A percentile compares a stretch with the other conserved stretches of the same genome.
Conservation (phyloP, 2,888 invertebrate species). For the Drosophila formosana region DNA sequence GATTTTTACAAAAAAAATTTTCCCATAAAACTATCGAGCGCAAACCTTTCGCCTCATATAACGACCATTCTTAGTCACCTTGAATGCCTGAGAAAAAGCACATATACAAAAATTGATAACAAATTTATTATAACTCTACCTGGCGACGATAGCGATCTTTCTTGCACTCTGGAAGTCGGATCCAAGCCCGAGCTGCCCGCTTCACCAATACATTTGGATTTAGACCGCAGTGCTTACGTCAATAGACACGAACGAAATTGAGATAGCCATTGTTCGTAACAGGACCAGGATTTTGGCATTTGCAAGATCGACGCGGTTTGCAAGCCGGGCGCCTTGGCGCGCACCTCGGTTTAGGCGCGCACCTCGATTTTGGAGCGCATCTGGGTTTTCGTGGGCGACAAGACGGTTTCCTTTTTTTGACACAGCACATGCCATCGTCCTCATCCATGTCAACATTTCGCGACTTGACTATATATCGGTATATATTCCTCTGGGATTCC, state of each 20-base stretch:
- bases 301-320: background rate
- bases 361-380: background rate
- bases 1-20: too few relatives aligned
- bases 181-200: slow-evolving; percentile 59
- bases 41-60: slow-evolving; percentile 32
- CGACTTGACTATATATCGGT: background rate
- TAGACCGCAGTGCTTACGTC: slow-evolving; percentile 48
- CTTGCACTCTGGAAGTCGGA: slow-evolving; percentile 33
- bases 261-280: slow-evolving; percentile 53
- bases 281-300: slow-evolving; percentile 47
- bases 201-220: slow-evolving; percentile 41
- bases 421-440: background rate
- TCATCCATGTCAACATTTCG: background rate
- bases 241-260: slow-evolving; percentile 53
- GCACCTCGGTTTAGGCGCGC: background rate
- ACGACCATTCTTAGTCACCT: slow-evolving; percentile 11
- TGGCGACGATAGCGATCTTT: slow-evolving; percentile 44
- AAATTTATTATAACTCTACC: slow-evolving; percentile 6
- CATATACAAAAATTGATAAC: too few relatives aligned
- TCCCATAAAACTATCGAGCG: too few relatives aligned
- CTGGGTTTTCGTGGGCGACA: background rate
- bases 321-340: background rate
- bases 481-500: background rate
- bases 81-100: slow-evolving; percentile 29
- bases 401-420: background rate